A percentile compares a stretch with the other conserved stretches of the same genome.
phyloP scores from a whole-genome alignment of 2,888 invertebrate genomes.

The Tanypteryx hageni region DNA sequence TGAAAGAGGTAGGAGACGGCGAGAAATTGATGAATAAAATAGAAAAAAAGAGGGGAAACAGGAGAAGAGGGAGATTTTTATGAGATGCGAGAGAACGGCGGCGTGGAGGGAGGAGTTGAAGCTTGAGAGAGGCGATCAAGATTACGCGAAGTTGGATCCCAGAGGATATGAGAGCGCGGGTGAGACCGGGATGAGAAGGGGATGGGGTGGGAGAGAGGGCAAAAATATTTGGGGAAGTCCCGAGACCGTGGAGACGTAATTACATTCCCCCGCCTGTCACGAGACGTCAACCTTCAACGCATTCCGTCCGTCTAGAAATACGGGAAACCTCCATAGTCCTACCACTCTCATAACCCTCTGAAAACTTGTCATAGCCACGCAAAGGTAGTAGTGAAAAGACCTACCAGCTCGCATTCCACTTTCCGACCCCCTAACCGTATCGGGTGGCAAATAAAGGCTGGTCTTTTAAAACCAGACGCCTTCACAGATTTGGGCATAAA shows the following conservation, averaged over 20 bases:
- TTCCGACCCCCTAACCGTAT: not conserved
- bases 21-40: not conserved
- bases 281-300: not conserved
- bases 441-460: not conserved
- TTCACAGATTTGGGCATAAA: not conserved
- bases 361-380: not conserved
- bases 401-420: not conserved
- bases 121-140: conserved; percentile 6
- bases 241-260: not conserved
- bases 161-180: not conserved
- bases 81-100: not conserved
- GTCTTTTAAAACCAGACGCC: not conserved
- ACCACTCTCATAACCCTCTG: not conserved
- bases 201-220: not conserved
- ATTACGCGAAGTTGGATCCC: not conserved
- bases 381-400: not conserved
- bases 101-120: not conserved
- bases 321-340: too few relatives aligned
- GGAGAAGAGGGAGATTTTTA: not conserved
- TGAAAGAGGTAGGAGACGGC: not conserved
- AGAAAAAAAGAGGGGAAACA: not conserved
- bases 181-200: not conserved
- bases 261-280: not conserved
- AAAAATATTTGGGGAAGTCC: too few relatives aligned
- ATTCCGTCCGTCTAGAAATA: not conserved